Evolutionary conservation across 1,140 invertebrate species (phyloP).

Genomic region (Cotesia vestalis): DNA sequence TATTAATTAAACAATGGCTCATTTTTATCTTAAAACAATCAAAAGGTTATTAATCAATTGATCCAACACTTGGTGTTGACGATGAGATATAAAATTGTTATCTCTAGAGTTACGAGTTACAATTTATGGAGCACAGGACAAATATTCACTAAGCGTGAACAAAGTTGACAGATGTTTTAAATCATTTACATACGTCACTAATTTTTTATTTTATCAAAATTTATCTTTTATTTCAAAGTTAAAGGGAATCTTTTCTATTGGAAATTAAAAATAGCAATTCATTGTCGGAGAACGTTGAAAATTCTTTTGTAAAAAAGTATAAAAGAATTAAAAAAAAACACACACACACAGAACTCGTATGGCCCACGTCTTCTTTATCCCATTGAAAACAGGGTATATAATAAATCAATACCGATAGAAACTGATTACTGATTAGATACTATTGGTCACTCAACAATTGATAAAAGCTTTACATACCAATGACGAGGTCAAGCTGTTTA

Average conservation of each 20-base stretch:
- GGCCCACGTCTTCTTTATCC: not conserved
- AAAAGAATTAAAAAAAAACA: not conserved
- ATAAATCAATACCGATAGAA: conserved; percentile 20
- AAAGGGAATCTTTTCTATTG: too few relatives aligned
- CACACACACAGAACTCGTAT: not conserved
- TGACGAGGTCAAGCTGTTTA: conserved; percentile 10
- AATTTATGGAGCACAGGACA: not conserved
- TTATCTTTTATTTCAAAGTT: too few relatives aligned
- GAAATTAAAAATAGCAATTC: too few relatives aligned
- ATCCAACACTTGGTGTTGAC: not conserved
- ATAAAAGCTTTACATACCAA: conserved; percentile 16
- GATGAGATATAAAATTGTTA: conserved; percentile 10
- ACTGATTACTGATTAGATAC: conserved; percentile 36
- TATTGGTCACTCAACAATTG: conserved; percentile 23
- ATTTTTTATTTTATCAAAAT: too few relatives aligned
- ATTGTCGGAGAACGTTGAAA: too few relatives aligned
- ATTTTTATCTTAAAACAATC: not conserved
- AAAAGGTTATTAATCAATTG: conserved; percentile 18
- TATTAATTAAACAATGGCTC: not conserved
- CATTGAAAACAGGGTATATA: not conserved
- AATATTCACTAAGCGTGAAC: not conserved
- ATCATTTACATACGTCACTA: not conserved
- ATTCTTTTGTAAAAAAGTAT: not conserved
- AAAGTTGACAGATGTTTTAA: conserved; percentile 2
- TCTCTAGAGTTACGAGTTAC: conserved; percentile 7